Conservation (phyloP, 2,113 vertebrate genomes). For the Xyrauchen texanus region DNA sequence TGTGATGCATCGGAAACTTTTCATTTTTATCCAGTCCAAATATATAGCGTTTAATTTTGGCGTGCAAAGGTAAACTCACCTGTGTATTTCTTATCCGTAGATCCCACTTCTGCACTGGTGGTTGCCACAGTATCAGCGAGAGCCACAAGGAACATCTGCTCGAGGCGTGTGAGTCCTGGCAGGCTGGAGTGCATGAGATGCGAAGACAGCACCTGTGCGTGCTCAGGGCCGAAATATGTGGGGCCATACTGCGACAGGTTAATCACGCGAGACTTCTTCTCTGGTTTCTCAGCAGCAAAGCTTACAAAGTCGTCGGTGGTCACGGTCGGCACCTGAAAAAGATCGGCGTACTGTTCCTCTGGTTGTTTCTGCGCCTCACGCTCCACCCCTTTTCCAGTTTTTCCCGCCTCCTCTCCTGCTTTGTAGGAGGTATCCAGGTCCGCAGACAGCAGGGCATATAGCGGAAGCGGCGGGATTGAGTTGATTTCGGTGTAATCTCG, state of each 20-base stretch:
- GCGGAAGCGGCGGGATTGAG: conserved; percentile 91
- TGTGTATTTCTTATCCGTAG: conserved; percentile 84
- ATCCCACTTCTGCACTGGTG: conserved; percentile 91
- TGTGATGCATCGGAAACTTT: no score
- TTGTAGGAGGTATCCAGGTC: conserved; percentile 90
- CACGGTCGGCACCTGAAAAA: conserved; percentile 88
- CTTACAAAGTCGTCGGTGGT: conserved; percentile 92
- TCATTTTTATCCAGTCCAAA: no score
- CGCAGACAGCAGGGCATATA: conserved; percentile 89
- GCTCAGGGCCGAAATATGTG: conserved; percentile 92
- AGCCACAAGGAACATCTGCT: conserved; percentile 98
- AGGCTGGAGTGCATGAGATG: conserved; percentile 98
- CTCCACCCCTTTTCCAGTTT: conserved; percentile 76
- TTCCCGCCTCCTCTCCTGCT: conserved; percentile 81
- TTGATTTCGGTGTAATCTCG: conserved; percentile 98
- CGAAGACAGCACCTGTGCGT: conserved; percentile 94
- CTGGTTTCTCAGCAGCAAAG: conserved; percentile 91
- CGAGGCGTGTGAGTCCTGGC: conserved; percentile 92
- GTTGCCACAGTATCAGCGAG: conserved; percentile 96
- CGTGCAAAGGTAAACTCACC: conserved; percentile 34
- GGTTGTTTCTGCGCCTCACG: conserved; percentile 72
- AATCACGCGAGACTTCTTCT: conserved; percentile 92
- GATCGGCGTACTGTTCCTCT: conserved; percentile 90
- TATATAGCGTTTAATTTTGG: not conserved
- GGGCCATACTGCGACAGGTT: conserved; percentile 96